phyloP scores from a whole-genome alignment of 2,113 vertebrate genomes.

The Hydrochoerus hydrochaeris region DNA sequence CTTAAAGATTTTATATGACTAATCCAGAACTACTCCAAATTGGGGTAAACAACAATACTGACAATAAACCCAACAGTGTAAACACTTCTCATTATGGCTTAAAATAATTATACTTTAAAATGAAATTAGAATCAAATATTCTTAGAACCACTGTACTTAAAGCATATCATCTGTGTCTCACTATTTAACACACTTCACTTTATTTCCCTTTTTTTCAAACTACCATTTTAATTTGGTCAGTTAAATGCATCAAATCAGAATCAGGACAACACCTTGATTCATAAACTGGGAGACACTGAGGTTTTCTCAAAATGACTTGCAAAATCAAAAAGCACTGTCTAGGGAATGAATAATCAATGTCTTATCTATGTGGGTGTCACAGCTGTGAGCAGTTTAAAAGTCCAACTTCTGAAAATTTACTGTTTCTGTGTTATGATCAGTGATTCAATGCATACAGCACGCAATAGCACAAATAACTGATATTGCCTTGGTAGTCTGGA shows the following conservation, averaged over 20 bases:
- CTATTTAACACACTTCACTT: not conserved
- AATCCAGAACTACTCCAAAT: not conserved
- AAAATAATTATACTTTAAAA: slow-evolving; percentile 33
- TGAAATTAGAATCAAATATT: not conserved
- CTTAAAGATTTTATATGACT: not conserved
- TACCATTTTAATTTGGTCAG: not conserved
- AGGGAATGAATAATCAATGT: not conserved
- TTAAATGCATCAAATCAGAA: not conserved
- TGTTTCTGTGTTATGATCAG: not conserved
- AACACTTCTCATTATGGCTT: not conserved
- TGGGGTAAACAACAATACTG: not conserved
- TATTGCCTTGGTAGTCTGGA: not conserved
- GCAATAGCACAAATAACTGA: not conserved
- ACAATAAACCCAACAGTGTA: not conserved
- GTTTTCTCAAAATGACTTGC: not conserved
- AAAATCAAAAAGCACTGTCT: not conserved
- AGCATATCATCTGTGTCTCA: not conserved
- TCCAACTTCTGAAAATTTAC: not conserved
- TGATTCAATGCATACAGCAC: not conserved
- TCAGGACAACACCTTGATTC: not conserved
- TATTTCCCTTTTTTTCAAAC: not conserved
- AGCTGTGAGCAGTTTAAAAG: not conserved
- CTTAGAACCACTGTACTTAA: not conserved
- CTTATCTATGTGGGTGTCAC: not conserved
- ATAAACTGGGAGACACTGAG: not conserved